Evolutionary conservation across 2,113 vertebrate species (phyloP), one percentile per base, ranked within the genome.

Genomic region (Triplophysa siluroides): DNA sequence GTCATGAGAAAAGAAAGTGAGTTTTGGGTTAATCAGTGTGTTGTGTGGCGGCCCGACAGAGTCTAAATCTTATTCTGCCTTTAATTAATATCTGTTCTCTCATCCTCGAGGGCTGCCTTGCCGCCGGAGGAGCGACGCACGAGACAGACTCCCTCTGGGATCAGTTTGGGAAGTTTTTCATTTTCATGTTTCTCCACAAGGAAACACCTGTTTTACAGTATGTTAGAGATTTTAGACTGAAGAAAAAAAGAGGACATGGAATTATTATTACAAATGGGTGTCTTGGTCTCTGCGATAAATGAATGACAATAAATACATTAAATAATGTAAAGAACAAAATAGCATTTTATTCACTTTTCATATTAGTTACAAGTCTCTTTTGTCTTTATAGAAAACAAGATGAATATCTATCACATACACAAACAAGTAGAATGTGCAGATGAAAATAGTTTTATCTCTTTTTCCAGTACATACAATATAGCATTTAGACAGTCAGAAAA

Each of bases 391-490:
- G 70, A 90, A 91, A 91, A 90, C 83, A 78, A 82, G 82, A 83
- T 63, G 78, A 88, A 88, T 86, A 83, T 85, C 81, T 71, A 84
- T 78, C 80, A 90, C 86, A 90, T 90, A 85, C 80, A 91, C 82
- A 80, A 88, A 87, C 76, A 83, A 76, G 76, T 79, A 78, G 81
- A 88, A 43, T 87, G 83, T 79, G 83, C 88, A 87, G 87, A 89
- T 91, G 90, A 92, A 93, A 92, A 92, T 91, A 92, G 79, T 87
- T 89, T 74, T 84, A 76, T 88, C 81, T 88, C 84, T 86, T 72
- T 87, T 87, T 91, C 87, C 91, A 90, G 88, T 90, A 90, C 88
- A 86, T 76, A 86, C 75, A 85, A 79, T 65, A 80, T 84, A 86
- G 71, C 82, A 86, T 87, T 86, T 64, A 65, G 80, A 86, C 77